Base-by-base conservation (phyloP, 1,140 invertebrate species). In the Polypedilum vanderplanki region DNA sequence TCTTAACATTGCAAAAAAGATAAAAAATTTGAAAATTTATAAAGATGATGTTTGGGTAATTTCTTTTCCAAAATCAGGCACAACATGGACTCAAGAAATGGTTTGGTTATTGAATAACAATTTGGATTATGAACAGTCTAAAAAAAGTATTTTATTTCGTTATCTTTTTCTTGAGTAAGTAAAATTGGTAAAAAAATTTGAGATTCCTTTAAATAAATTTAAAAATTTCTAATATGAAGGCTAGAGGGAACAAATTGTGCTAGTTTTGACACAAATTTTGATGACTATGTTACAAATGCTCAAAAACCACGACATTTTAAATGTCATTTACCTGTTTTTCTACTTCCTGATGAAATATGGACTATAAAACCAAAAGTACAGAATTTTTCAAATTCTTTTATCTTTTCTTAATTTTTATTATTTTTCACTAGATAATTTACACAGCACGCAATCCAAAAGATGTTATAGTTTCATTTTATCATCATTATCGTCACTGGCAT, bases 371-470 rank as follows among this genome's bases (percentile, higher is more conserved):
- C 80, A 0, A 85, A 96, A 92, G 41, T 46, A 46, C 9, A 15
- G 1, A 10, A 5, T 41, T 41, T 5, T 7, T 10, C 10, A 10
- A 5, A 7, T 41, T 7, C 40, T 41, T 41, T 10, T 41, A 4
- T 41, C 5, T 41, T 4, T 7, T 7, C 10, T 41, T 4, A 4
- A 41, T 7, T 7, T 41, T 41, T 10, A 41, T 41, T n/a, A n/a
- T 41, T 10, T 41, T 15, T 10, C 5, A 10, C 9, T 15, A 46
- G 41, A 84, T 92, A 33, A 83, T 93, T 7, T 93, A 93, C 79
- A 87, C 93, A 0, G 89, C 88, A 8, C 84, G 94, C 73, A 93
- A 95, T 82, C 93, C 93, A 0, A 91, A 93, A 80, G 93, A 95
- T 80, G 88, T 92, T 0, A 89, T 86, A 17, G 90, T 94, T 0